phyloP scores from a whole-genome alignment of 1,140 invertebrate genomes.

The Bombus fervidus region DNA sequence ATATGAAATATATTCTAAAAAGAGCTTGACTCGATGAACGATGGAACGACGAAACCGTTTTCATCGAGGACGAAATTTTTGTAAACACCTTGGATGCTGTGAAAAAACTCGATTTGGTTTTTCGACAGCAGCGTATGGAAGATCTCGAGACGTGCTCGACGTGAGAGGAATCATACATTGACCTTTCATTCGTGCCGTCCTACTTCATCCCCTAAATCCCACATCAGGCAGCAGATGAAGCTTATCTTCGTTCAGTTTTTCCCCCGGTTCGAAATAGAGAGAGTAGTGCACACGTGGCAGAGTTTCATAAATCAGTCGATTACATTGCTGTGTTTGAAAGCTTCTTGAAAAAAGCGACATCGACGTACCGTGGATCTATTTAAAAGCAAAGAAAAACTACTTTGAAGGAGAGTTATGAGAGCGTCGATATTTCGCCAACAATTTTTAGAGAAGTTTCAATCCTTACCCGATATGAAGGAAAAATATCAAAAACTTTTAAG shows the following conservation, averaged over 20 bases:
- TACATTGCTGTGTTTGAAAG: conserved; percentile 13
- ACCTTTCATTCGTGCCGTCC: conserved; percentile 28
- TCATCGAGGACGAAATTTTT: neutral
- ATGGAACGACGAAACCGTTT: neutral
- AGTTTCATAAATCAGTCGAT: conserved; percentile 35
- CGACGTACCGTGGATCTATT: neutral
- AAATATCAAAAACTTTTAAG: neutral
- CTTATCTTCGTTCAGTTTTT: conserved; percentile 39
- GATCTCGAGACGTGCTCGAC: neutral
- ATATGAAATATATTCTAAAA: neutral
- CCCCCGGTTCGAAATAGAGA: neutral
- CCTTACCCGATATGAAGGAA: neutral
- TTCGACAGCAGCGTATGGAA: neutral
- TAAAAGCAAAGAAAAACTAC: too few relatives aligned
- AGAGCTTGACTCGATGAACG: neutral
- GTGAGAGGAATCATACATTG: conserved; percentile 27
- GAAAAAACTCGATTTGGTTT: neutral
- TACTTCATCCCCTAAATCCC: conserved; percentile 37
- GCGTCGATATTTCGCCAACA: neutral
- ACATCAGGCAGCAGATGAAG: conserved; percentile 15
- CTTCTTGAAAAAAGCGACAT: neutral
- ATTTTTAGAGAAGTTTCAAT: neutral
- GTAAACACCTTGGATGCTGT: neutral
- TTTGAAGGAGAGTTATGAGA: neutral
- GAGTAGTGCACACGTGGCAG: neutral